Percentiles rank a stretch among this genome's conserved stretches.
phyloP scores from a whole-genome alignment of 2,797 vertebrate species.

The Eleutherodactylus coqui region DNA sequence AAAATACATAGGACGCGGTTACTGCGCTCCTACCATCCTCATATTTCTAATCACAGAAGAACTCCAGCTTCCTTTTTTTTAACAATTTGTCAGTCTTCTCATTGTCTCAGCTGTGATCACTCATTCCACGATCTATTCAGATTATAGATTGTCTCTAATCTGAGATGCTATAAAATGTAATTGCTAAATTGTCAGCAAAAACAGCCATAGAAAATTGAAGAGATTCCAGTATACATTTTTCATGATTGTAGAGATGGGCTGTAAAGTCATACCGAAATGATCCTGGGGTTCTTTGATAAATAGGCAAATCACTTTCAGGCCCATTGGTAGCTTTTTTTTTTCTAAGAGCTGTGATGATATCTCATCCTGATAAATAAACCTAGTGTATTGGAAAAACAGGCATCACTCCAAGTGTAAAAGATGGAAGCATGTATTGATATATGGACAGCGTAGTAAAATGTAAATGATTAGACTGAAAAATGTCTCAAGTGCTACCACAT shows the following conservation, averaged over 20 bases:
- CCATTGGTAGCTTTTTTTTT: constrained; percentile 33
- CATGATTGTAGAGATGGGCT: not conserved
- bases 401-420: constrained; percentile 23
- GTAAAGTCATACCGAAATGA: constrained; percentile 7
- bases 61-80: not conserved
- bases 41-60: not conserved
- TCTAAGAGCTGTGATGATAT: not conserved
- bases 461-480: constrained; percentile 19
- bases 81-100: constrained; percentile 1
- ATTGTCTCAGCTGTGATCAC: not conserved
- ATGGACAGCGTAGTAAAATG: constrained; percentile 2
- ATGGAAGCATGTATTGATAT: constrained; percentile 11
- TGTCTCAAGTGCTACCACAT: constrained; percentile 12
- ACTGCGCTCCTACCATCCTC: not conserved
- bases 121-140: not conserved
- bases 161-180: not conserved
- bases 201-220: constrained; percentile 1
- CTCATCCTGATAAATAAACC: constrained; percentile 17
- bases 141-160: constrained; percentile 27
- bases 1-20: not conserved
- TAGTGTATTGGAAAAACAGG: constrained; percentile 16
- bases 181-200: constrained; percentile 1
- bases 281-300: not conserved
- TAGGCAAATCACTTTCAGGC: not conserved
- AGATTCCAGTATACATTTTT: constrained; percentile 21